Percentiles rank a stretch among this genome's conserved stretches.
These are phyloP conservation scores for Bombus consobrinus DNA, from an alignment of 1,140 invertebrate species.

Conservation along the genomic window DNA sequence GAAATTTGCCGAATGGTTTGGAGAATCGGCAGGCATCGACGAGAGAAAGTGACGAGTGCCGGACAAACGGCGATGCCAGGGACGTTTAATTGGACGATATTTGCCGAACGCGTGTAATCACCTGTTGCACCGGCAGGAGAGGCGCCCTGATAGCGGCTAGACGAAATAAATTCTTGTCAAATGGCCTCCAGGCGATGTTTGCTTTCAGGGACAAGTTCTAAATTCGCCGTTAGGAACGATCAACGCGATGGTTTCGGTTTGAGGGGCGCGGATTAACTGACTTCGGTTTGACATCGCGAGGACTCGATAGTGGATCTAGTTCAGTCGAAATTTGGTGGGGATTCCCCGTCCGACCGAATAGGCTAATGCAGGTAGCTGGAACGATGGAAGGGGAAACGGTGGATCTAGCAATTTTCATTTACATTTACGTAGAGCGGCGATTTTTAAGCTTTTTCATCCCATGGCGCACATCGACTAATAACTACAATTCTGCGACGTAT, in stretches of 20 bases:
- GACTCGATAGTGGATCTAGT: neutral
- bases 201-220: neutral
- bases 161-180: conserved; percentile 54
- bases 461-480: too few relatives aligned
- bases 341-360: neutral
- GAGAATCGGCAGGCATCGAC: neutral
- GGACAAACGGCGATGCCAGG: neutral
- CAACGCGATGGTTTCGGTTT: neutral
- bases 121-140: conserved; percentile 57
- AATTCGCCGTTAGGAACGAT: neutral
- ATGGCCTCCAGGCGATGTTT: conserved; percentile 18
- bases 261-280: neutral
- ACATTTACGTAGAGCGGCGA: neutral
- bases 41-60: conserved; percentile 2
- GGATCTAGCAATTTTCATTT: neutral
- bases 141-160: conserved; percentile 43
- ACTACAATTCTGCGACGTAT: too few relatives aligned
- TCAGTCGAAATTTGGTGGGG: neutral
- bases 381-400: neutral
- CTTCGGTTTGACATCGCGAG: neutral
- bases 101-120: conserved; percentile 67
- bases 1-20: conserved; percentile 27
- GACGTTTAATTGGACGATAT: conserved; percentile 65
- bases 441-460: neutral
- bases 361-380: neutral